Conservation (phyloP, 2,113 vertebrate genomes). For the Podiceps cristatus region DNA sequence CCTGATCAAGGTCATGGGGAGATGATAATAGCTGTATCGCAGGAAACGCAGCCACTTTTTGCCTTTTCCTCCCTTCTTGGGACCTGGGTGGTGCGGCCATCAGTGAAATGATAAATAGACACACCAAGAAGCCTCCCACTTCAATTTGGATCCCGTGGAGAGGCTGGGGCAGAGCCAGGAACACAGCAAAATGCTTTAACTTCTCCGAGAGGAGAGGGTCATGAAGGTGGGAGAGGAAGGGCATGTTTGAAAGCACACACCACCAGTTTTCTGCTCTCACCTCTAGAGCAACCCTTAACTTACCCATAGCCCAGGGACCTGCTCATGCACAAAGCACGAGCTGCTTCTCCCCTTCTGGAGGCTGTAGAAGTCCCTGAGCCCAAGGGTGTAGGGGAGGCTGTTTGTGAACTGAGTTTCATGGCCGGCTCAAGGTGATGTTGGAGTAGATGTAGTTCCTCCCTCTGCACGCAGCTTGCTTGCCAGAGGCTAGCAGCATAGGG, state of each 20-base stretch:
- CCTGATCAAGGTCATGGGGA: not conserved
- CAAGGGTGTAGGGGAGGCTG: not conserved
- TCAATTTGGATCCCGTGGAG: not conserved
- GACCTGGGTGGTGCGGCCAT: fast-evolving
- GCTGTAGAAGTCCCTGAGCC: not conserved
- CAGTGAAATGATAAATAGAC: not conserved
- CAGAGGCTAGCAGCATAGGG: not conserved
- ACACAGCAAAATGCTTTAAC: fast-evolving
- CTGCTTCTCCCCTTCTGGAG: not conserved
- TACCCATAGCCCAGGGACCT: not conserved
- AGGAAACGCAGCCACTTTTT: not conserved
- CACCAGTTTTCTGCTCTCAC: fast-evolving
- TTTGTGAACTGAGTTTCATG: not conserved
- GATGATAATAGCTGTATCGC: not conserved
- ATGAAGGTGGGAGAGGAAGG: not conserved
- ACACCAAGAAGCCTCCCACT: not conserved
- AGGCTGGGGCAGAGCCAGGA: not conserved
- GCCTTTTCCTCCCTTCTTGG: not conserved
- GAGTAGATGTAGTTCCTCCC: not conserved
- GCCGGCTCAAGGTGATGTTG: not conserved
- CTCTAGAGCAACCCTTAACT: not conserved
- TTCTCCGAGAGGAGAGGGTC: fast-evolving
- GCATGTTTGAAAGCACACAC: fast-evolving
- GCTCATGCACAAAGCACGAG: fast-evolving
- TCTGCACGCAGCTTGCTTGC: not conserved